These are phyloP conservation scores for Aspidiotus destructor DNA, from an alignment of 2,888 invertebrate genomes.

Conservation along the genomic window DNA sequence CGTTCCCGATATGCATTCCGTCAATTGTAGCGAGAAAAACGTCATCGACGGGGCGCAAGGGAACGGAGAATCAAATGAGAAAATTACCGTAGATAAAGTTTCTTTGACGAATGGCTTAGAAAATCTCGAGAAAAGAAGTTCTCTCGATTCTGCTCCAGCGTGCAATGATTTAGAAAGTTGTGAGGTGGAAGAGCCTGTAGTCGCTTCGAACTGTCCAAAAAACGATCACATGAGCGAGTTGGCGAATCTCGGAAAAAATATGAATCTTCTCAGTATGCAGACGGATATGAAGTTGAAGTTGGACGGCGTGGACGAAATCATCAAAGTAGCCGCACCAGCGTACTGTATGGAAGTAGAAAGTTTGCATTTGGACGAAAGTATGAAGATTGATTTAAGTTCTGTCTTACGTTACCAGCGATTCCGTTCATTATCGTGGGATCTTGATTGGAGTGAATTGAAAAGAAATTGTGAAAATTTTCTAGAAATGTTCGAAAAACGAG, in stretches of 20 bases:
- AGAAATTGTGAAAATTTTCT: constrained; percentile 48
- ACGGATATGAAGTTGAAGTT: not conserved
- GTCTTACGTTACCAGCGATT: constrained; percentile 60
- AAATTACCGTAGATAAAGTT: too few species aligned
- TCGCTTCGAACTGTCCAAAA: not conserved
- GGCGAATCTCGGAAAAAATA: not conserved
- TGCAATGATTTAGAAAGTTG: not conserved
- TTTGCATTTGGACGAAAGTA: constrained; percentile 12
- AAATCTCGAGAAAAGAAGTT: not conserved
- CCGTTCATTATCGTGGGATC: constrained; percentile 61
- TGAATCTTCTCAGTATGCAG: not conserved
- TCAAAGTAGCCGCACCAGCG: constrained; percentile 3
- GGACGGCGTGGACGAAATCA: not conserved
- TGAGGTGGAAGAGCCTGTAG: not conserved
- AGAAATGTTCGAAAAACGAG: constrained; percentile 44
- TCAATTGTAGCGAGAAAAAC: not conserved
- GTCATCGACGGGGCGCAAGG: too few species aligned
- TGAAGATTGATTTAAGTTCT: constrained; percentile 53
- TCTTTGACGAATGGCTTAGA: not conserved
- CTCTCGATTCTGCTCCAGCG: not conserved
- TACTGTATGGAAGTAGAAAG: constrained; percentile 13
- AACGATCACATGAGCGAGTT: not conserved
- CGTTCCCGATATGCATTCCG: not conserved
- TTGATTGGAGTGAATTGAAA: constrained; percentile 46
- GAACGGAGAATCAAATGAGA: not conserved